Percentiles rank a stretch among this genome's conserved stretches.
Evolutionary conservation across 2,113 vertebrate genomes (phyloP).

Genomic region (Actenoides lindsayi): DNA sequence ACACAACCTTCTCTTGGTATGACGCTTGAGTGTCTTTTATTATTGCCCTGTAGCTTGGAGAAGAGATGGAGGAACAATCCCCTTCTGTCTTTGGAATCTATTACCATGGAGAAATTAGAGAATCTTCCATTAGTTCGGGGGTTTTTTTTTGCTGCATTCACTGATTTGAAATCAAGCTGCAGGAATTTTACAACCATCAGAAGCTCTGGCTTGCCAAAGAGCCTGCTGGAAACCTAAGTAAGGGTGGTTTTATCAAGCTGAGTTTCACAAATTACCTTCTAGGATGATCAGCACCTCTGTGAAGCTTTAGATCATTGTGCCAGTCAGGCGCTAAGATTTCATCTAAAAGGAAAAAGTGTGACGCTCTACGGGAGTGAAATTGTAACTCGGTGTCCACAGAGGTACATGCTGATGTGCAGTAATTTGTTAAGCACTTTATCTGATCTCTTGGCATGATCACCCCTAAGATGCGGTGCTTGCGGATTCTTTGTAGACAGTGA

Average conservation of each 20-base stretch:
- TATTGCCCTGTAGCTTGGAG: neutral
- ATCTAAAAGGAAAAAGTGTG: neutral
- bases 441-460: neutral
- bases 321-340: neutral
- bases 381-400: neutral
- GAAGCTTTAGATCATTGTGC: neutral
- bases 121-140: neutral
- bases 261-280: neutral
- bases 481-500: neutral
- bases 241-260: neutral
- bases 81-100: neutral
- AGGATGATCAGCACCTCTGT: neutral
- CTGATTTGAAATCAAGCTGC: neutral
- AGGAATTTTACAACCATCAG: neutral
- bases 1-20: too few species aligned
- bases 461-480: neutral
- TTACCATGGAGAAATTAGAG: neutral
- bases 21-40: rapidly evolving
- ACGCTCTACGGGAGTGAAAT: neutral
- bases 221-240: neutral
- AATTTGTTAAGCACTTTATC: neutral
- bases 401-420: neutral
- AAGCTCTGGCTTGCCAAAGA: neutral
- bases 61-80: neutral
- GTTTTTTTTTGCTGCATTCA: neutral